Percentiles rank a stretch among this genome's conserved stretches.
phyloP scores from a whole-genome alignment of 2,113 vertebrate species.

The Eleginops maclovinus region DNA sequence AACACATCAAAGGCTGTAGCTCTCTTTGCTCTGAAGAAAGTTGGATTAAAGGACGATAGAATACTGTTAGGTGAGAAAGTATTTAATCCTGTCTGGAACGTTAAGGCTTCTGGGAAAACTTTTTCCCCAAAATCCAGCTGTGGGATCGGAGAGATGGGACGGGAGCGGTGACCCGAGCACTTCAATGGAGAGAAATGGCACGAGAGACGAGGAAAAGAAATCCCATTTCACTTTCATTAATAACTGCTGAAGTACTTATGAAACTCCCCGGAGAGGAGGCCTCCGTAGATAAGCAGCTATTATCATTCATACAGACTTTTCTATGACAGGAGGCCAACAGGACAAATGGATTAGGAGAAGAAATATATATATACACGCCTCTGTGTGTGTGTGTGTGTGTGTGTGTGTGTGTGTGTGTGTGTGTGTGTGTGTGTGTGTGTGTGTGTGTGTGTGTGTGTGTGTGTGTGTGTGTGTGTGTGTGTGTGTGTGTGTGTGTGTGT shows the following conservation, averaged over 20 bases:
- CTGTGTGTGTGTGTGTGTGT: conserved; percentile 17
- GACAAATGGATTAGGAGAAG: conserved; percentile 54
- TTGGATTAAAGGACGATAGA: conserved; percentile 43
- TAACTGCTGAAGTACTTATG: conserved; percentile 64
- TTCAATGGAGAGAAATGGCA: conserved; percentile 20
- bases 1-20: conserved; percentile 28
- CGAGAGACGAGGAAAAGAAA: conserved; percentile 32
- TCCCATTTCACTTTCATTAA: conserved; percentile 56
- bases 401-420: conserved; percentile 28
- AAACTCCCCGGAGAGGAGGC: conserved; percentile 43
- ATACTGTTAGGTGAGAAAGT: conserved; percentile 58
- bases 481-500: conserved; percentile 3
- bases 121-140: conserved; percentile 58
- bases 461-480: conserved; percentile 6
- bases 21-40: conserved; percentile 19
- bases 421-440: not conserved
- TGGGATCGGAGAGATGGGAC: conserved; percentile 43
- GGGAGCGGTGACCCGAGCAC: conserved; percentile 30
- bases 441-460: conserved; percentile 5
- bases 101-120: conserved; percentile 32
- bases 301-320: conserved; percentile 44
- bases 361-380: conserved; percentile 20
- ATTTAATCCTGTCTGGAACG: conserved; percentile 71
- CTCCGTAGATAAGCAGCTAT: conserved; percentile 57
- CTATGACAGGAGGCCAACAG: conserved; percentile 49